Conservation (phyloP, 1,140 invertebrate genomes). For the Euura saliciscinereae region DNA sequence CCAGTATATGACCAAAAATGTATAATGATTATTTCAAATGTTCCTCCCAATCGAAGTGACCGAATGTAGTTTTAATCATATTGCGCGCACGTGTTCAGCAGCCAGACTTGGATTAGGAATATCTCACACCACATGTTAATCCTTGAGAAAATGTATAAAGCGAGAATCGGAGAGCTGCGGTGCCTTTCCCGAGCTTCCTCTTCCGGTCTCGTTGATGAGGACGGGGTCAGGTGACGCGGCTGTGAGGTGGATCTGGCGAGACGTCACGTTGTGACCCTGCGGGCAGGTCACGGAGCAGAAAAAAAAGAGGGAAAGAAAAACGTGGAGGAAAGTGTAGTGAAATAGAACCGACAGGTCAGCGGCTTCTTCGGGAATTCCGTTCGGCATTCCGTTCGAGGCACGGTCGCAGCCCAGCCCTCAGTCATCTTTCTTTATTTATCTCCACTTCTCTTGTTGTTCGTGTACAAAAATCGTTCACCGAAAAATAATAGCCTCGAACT, state of each 20-base stretch:
- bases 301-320: not conserved
- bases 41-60: too few species aligned
- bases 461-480: constrained; percentile 1
- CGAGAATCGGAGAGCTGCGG: not conserved
- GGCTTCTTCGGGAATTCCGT: constrained; percentile 6
- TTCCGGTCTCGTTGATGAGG: constrained; percentile 25
- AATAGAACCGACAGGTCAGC: not conserved
- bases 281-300: not conserved
- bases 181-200: constrained; percentile 32
- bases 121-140: constrained; percentile 6
- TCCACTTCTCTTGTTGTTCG: not conserved
- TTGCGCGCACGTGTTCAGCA: constrained; percentile 25
- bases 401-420: not conserved
- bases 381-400: not conserved
- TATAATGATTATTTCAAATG: too few species aligned
- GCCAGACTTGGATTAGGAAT: too few species aligned
- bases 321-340: not conserved
- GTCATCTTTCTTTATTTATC: not conserved
- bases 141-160: not conserved
- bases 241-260: constrained; percentile 18
- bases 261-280: not conserved
- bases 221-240: constrained; percentile 36
- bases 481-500: constrained; percentile 14
- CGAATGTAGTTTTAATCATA: constrained; percentile 19
- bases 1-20: too few species aligned